These are phyloP conservation scores for Callopanchax toddi DNA, from an alignment of 2,113 vertebrate genomes.

Conservation along the genomic window DNA sequence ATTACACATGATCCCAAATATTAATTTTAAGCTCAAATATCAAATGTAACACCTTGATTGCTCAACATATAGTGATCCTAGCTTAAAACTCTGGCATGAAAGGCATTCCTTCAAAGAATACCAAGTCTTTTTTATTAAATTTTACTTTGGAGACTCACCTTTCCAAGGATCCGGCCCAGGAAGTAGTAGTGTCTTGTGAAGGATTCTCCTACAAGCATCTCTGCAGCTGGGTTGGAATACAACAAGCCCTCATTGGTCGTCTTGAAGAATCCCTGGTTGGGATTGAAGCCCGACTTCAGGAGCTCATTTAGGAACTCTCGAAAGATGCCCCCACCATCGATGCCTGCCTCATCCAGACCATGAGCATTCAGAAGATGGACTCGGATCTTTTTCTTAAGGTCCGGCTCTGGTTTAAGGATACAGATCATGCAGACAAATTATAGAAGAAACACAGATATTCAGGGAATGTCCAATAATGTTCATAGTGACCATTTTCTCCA, in stretches of 20 bases:
- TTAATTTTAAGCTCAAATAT: no score
- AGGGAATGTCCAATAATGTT: no score
- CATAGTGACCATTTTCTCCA: no score
- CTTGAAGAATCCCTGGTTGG: slow-evolving; percentile 96
- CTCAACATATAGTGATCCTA: no score
- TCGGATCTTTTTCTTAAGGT: slow-evolving; percentile 93
- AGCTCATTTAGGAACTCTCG: slow-evolving; percentile 97
- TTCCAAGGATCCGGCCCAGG: slow-evolving; percentile 95
- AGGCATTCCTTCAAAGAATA: no score
- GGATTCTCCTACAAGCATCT: slow-evolving; percentile 93
- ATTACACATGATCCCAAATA: no score
- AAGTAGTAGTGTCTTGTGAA: slow-evolving; percentile 97
- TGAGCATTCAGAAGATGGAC: slow-evolving; percentile 96
- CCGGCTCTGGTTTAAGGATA: slow-evolving; percentile 82
- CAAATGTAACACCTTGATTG: no score
- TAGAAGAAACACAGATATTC: no score
- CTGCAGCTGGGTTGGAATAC: slow-evolving; percentile 92
- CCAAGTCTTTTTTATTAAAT: not conserved
- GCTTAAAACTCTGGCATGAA: no score
- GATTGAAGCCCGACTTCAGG: slow-evolving; percentile 96
- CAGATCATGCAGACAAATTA: no score
- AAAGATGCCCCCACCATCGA: slow-evolving; percentile 97
- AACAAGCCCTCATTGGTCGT: slow-evolving; percentile 96
- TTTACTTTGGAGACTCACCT: slow-evolving; percentile 80
- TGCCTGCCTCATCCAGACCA: slow-evolving; percentile 96